Evolutionary conservation across 2,888 invertebrate species (phyloP).

Genomic region (Laothoe populi): DNA sequence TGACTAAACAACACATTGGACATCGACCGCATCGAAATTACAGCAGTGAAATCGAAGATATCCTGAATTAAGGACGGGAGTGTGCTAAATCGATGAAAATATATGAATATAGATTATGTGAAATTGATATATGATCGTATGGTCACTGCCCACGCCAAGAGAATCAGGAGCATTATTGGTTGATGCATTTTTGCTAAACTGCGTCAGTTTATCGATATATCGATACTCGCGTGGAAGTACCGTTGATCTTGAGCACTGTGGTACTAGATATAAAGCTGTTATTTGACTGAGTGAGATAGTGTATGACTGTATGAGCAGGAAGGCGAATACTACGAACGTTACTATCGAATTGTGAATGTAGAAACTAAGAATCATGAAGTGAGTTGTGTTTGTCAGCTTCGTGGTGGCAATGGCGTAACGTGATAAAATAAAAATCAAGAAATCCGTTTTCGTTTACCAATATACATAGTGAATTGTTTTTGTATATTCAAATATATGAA

Average conservation of each 20-base stretch:
- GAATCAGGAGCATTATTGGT: too few species aligned
- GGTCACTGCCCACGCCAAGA: too few species aligned
- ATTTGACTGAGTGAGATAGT: slow-evolving; percentile 41
- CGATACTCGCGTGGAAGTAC: slow-evolving; percentile 1
- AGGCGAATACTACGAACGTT: slow-evolving; percentile 10
- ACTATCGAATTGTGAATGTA: slow-evolving; percentile 12
- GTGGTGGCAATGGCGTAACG: background rate
- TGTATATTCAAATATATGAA: too few species aligned
- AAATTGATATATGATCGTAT: too few species aligned
- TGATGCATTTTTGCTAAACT: background rate
- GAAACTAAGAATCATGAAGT: slow-evolving; percentile 7
- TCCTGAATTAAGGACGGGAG: too few species aligned
- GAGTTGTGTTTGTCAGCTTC: slow-evolving; percentile 4
- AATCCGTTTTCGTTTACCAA: background rate
- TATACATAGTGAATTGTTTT: background rate
- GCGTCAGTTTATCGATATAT: slow-evolving; percentile 2
- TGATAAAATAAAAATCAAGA: background rate
- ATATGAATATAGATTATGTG: too few species aligned
- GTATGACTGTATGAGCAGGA: slow-evolving; percentile 15
- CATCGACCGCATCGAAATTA: too few species aligned
- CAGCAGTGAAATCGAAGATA: too few species aligned
- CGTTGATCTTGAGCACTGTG: slow-evolving; percentile 19
- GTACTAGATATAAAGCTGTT: slow-evolving; percentile 30
- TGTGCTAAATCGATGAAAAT: too few species aligned
- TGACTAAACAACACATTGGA: too few species aligned